A percentile compares a stretch with the other conserved stretches of the same genome.
phyloP scores from a whole-genome alignment of 2,888 invertebrate species.

The Griposia aprilina region DNA sequence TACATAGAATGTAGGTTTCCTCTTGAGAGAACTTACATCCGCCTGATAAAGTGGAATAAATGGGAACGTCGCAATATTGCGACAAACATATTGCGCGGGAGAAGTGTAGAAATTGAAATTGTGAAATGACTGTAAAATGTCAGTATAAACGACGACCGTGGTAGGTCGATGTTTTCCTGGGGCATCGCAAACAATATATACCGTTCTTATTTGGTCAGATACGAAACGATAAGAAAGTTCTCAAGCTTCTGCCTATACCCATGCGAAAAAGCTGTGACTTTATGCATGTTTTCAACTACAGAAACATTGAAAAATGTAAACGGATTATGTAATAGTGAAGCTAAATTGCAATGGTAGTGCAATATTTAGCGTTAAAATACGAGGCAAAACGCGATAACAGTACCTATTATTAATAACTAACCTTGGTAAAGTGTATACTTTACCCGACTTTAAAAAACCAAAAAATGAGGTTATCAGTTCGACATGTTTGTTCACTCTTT shows the following conservation, averaged over 20 bases:
- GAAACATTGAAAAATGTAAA: neutral
- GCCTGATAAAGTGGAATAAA: neutral
- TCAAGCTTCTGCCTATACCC: neutral
- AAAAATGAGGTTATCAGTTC: neutral
- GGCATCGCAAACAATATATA: neutral
- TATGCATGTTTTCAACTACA: neutral
- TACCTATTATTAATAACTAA: neutral
- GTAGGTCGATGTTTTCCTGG: neutral
- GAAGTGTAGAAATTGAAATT: neutral
- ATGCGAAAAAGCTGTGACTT: neutral
- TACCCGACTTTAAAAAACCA: neutral
- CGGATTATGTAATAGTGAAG: neutral
- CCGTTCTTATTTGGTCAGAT: neutral
- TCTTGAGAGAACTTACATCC: neutral
- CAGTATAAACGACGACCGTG: neutral
- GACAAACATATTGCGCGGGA: neutral
- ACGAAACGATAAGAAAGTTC: neutral
- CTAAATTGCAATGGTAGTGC: neutral
- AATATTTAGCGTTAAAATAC: constrained; percentile 1
- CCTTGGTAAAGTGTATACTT: neutral
- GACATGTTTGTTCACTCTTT: neutral
- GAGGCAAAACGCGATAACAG: constrained; percentile 17
- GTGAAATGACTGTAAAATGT: neutral
- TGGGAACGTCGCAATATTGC: neutral
- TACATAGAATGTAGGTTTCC: neutral